phyloP scores from a whole-genome alignment of 2,888 invertebrate genomes.

The Scelioninae gen. 1 region DNA sequence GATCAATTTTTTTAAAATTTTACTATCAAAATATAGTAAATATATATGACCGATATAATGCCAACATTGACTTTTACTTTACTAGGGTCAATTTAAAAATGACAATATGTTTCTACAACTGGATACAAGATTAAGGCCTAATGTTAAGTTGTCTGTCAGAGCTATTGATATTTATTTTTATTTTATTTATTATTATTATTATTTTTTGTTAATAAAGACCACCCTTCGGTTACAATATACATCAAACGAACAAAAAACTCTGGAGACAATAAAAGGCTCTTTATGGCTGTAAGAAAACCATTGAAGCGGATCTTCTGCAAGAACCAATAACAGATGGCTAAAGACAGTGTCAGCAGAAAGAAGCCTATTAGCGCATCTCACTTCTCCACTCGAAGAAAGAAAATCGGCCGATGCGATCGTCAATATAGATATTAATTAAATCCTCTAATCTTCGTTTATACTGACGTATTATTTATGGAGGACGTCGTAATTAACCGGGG shows the following conservation, averaged over 20 bases:
- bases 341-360: conserved; percentile 26
- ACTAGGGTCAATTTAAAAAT: too few relatives aligned
- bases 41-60: too few relatives aligned
- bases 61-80: too few relatives aligned
- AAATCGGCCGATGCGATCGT: conserved; percentile 2
- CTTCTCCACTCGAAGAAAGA: background rate
- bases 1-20: too few relatives aligned
- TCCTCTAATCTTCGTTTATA: conserved; percentile 6
- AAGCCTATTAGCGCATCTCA: conserved; percentile 17
- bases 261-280: conserved; percentile 32
- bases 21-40: too few relatives aligned
- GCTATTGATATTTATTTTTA: too few relatives aligned
- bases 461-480: conserved; percentile 2
- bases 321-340: conserved; percentile 30
- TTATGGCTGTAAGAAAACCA: conserved; percentile 23
- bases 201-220: conserved; percentile 9
- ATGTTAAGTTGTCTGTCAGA: too few relatives aligned
- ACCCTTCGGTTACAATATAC: conserved; percentile 8
- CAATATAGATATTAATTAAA: conserved; percentile 20
- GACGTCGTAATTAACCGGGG: background rate
- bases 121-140: too few relatives aligned
- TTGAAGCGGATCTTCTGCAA: conserved; percentile 5
- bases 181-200: background rate
- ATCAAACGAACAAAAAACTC: conserved; percentile 13
- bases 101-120: too few relatives aligned